Base-by-base conservation (phyloP, 2,113 vertebrate species). In the Sinocyclocheilus anshuiensis region DNA sequence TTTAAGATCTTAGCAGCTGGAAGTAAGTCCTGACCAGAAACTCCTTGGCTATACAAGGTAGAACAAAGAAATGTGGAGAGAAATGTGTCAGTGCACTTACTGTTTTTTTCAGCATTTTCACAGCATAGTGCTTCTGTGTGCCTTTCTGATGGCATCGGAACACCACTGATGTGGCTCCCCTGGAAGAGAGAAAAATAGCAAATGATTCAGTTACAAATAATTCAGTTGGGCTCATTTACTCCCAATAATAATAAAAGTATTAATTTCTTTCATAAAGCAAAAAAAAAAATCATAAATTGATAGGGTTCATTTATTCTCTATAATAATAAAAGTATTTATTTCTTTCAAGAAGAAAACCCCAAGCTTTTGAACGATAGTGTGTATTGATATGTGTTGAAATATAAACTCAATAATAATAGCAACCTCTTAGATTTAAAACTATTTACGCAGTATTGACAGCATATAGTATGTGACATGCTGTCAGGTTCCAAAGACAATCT, bases 61-160 rank as follows among this genome's bases (percentile, higher is more conserved):
- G 42, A 82, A 76, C 75, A 81, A 86, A 84, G 33, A 55, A 6
- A 55, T 11, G 20, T 20, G 45, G 55, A 45, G 42, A 55, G 65
- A 79, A 36, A 65, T 61, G 75, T 76, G 39, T 42, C 57, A 3
- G 45, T 77, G 15, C 3, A 96, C 96, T 96, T 94, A 97, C 96
- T 92, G 96, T 97, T 95, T 97, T 97, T 94, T 97, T 96, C 93
- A 97, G 93, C 93, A 95, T 95, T 95, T 97, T 97, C 92, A 97
- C 76, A 88, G 96, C 96, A 90, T 95, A 97, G 89, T 94, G 93
- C 92, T 96, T 96, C 94, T 96, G 95, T 15, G 96, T 96, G 93
- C 96, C 95, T 92, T 96, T 97, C 93, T 97, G 96, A 90, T 93
- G 94, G 93, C 96, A 97, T 94, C 95, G 95, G 92, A 95, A 97